These are phyloP conservation scores for Gephyroberyx darwinii DNA, from an alignment of 2,797 vertebrate species.

Conservation along the genomic window DNA sequence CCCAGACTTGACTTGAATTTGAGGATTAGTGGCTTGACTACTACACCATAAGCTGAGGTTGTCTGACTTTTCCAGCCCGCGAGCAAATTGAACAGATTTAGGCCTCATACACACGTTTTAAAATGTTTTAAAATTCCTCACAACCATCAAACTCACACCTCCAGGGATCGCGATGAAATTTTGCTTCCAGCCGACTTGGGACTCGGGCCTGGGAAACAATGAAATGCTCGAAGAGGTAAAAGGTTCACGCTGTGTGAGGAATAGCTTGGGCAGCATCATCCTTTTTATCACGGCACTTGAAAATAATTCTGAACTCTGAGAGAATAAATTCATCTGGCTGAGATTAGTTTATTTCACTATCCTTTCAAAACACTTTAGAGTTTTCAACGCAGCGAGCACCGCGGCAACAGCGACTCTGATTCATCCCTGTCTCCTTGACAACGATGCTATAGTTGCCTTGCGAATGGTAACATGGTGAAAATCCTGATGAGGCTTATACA, in stretches of 20 bases:
- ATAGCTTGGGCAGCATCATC: not conserved
- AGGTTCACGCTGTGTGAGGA: not conserved
- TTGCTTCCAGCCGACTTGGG: not conserved
- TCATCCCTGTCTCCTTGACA: conserved; percentile 16
- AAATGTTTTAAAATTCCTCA: not conserved
- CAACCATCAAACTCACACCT: not conserved
- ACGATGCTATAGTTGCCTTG: conserved; percentile 1
- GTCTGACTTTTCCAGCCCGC: not conserved
- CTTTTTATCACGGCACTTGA: not conserved
- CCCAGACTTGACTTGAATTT: not conserved
- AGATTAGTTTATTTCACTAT: conserved; percentile 1
- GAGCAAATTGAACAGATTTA: not conserved
- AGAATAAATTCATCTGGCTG: conserved; percentile 12
- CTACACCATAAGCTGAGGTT: not conserved
- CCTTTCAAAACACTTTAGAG: too few relatives aligned
- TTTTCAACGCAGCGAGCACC: not conserved
- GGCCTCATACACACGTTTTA: not conserved
- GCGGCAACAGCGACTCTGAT: not conserved
- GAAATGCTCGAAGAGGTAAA: not conserved
- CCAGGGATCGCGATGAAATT: not conserved
- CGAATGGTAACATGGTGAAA: conserved; percentile 34
- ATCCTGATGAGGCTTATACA: conserved; percentile 31
- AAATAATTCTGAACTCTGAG: not conserved
- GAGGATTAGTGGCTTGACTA: not conserved
- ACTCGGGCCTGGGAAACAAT: not conserved